phyloP scores from a whole-genome alignment of 2,113 vertebrate genomes.

The Erythrocebus patas region DNA sequence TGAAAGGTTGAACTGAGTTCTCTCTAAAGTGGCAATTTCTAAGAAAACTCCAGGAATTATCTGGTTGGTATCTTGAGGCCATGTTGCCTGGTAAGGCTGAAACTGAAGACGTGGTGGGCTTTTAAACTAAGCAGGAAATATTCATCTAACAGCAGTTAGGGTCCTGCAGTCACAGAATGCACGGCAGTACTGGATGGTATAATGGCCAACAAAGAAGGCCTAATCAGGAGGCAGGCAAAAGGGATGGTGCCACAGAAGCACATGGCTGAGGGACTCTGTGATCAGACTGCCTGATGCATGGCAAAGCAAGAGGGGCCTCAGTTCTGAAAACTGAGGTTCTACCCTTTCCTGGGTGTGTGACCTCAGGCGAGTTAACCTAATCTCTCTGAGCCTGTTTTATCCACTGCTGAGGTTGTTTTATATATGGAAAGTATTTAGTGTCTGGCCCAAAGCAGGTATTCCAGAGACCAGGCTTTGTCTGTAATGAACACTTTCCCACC shows the following conservation, averaged over 20 bases:
- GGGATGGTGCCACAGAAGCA: neutral
- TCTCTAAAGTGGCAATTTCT: neutral
- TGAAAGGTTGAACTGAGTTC: neutral
- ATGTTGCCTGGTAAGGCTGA: neutral
- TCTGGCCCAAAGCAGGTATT: neutral
- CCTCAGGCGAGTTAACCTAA: neutral
- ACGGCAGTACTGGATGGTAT: neutral
- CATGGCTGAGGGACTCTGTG: neutral
- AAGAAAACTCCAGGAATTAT: constrained; percentile 7
- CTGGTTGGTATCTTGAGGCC: neutral
- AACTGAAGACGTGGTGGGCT: neutral
- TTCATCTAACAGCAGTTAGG: neutral
- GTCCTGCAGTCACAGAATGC: neutral
- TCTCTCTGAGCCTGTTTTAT: neutral
- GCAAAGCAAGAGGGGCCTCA: neutral
- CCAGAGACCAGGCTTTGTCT: neutral
- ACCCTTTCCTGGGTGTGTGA: neutral
- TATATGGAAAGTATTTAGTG: neutral
- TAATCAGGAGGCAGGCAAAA: neutral
- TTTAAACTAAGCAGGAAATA: neutral
- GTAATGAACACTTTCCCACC: neutral
- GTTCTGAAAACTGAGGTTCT: neutral
- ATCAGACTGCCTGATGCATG: neutral
- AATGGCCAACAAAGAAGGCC: neutral
- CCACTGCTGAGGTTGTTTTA: neutral